Evolutionary conservation across 1,140 invertebrate species (phyloP).

Genomic region (Bombus vancouverensis): DNA sequence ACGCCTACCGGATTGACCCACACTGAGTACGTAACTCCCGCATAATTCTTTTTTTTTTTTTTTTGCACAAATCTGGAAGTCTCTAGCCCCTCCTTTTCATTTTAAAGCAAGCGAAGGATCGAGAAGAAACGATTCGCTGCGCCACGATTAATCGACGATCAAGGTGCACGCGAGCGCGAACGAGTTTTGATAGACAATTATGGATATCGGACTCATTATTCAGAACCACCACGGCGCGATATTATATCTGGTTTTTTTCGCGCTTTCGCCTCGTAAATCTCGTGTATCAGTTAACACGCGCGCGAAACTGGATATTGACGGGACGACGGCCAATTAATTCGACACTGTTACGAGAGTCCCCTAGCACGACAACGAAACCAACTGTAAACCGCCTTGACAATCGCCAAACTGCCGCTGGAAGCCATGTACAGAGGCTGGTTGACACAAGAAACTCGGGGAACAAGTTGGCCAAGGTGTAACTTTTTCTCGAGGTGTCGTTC

Average conservation of each 20-base stretch:
- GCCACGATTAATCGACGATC: conserved; percentile 7
- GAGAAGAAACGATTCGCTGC: neutral
- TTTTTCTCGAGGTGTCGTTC: conserved; percentile 1
- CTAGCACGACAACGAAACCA: neutral
- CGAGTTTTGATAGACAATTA: conserved; percentile 47
- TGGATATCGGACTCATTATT: conserved; percentile 47
- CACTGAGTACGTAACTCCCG: neutral
- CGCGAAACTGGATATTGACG: conserved; percentile 38
- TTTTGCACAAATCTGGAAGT: neutral
- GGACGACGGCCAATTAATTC: conserved; percentile 33
- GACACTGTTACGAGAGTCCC: neutral
- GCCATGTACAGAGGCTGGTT: neutral
- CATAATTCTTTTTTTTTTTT: neutral
- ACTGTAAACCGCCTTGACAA: neutral
- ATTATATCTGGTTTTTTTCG: conserved; percentile 17
- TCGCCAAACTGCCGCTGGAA: neutral
- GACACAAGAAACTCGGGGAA: neutral
- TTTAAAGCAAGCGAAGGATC: neutral
- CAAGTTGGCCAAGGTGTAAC: conserved; percentile 1
- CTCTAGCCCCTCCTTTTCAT: neutral
- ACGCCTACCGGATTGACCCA: conserved; percentile 17
- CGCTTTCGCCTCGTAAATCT: conserved; percentile 38
- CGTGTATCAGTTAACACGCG: conserved; percentile 24
- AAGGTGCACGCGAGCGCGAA: neutral
- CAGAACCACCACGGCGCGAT: conserved; percentile 28